Evolutionary conservation across 2,888 invertebrate species (phyloP), one percentile per base, ranked within the genome.

Genomic region (Julus scandinavius): DNA sequence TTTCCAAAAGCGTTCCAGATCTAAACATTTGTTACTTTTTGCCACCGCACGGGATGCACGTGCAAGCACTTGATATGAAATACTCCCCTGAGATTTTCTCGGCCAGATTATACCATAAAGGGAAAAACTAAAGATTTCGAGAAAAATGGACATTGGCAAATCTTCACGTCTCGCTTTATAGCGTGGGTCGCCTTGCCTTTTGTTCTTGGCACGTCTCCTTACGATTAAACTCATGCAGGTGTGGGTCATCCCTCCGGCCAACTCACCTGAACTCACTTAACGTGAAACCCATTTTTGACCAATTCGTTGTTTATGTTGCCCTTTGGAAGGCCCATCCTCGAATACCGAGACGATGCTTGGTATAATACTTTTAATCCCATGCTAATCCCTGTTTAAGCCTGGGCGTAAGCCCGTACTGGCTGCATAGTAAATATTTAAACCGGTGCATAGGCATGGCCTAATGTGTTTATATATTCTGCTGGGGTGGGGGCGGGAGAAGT

Each of bases 41-140:
- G 29, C 29, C 29, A 29, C 29, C 20, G 63, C 63, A 20, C 20
- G n/a, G 63, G n/a, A 20, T 63, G 63, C 63, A 63, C 63, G 63
- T 63, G 63, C 63, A 63, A 63, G 20, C 63, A 63, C 63, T 63
- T 63, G 5, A 29, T 29, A 63, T 63, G 63, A 63, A 63, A 63
- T 63, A 20, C 63, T n/a, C 63, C 63, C 63, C 63, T 2, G 63
- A 63, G 63, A 63, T 63, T 63, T 49, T 63, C 20, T 63, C 49
- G 63, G 63, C 4, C 63, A 63, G 63, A 63, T 63, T 63, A 63
- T 63, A n/a, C n/a, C 63, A 63, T 63, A 63, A 63, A 63, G 63
- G 63, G 20, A 29, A 29, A 29, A 29, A 63, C n/a, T 15, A 9
- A 20, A 63, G 63, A 15, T 58, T 58, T 58, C 20, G 20, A 63